A percentile compares a stretch with the other conserved stretches of the same genome.
Evolutionary conservation across 2,888 invertebrate species (phyloP).

Genomic region (Drosophila anomalipes): DNA sequence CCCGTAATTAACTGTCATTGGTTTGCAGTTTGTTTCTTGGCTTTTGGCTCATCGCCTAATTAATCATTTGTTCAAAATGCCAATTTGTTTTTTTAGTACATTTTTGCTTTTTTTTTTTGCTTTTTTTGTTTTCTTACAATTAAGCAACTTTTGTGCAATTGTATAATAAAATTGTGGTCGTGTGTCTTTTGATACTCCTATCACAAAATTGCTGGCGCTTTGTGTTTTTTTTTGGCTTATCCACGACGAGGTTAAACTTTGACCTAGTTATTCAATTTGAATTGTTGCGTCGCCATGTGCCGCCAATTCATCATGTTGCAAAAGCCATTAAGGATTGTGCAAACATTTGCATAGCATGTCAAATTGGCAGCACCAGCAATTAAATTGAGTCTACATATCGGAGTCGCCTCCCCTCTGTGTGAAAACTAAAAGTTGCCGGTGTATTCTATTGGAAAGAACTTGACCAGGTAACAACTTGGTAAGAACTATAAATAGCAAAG

Average conservation of each 20-base stretch:
- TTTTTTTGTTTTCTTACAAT: slow-evolving; percentile 48
- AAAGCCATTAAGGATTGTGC: slow-evolving; percentile 46
- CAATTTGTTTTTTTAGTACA: slow-evolving; percentile 46
- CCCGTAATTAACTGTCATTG: slow-evolving; percentile 54
- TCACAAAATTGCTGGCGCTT: slow-evolving; percentile 41
- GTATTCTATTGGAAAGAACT: slow-evolving; percentile 34
- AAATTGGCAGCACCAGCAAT: slow-evolving; percentile 8
- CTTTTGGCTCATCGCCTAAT: slow-evolving; percentile 65
- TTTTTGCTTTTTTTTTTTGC: slow-evolving; percentile 1
- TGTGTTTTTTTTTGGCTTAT: slow-evolving; percentile 22
- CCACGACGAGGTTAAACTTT: slow-evolving; percentile 61
- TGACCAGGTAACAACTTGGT: slow-evolving; percentile 20
- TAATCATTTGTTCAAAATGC: slow-evolving; percentile 68
- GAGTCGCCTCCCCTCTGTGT: slow-evolving; percentile 17
- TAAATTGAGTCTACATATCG: slow-evolving; percentile 31
- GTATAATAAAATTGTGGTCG: slow-evolving; percentile 46
- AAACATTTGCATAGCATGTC: slow-evolving; percentile 54
- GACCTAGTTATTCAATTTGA: slow-evolving; percentile 63
- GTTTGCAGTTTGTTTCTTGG: slow-evolving; percentile 38
- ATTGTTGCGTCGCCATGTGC: slow-evolving; percentile 41
- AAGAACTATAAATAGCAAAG: slow-evolving; percentile 39
- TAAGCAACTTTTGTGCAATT: slow-evolving; percentile 68
- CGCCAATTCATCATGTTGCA: slow-evolving; percentile 59
- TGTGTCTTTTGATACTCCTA: slow-evolving; percentile 34
- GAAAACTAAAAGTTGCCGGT: slow-evolving; percentile 34